Percentiles rank a stretch among this genome's conserved stretches.
These are phyloP conservation scores for Catharus bicknelli DNA, from an alignment of 2,113 vertebrate species.

Conservation along the genomic window DNA sequence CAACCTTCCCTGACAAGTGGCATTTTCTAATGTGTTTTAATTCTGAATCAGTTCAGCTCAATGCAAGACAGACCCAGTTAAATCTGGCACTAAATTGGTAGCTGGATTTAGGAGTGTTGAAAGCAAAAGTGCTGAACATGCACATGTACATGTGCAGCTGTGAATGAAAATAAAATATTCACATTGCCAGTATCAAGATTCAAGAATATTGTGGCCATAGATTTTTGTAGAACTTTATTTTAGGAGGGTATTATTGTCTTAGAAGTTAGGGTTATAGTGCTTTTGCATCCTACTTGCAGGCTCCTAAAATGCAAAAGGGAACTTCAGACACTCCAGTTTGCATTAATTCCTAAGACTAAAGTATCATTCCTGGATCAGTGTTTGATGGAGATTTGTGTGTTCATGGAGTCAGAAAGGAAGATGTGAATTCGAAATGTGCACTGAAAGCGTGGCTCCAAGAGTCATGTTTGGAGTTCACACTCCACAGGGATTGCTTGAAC, in stretches of 20 bases:
- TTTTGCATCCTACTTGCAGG: not conserved
- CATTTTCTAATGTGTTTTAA: not conserved
- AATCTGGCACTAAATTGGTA: not conserved
- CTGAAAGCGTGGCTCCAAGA: not conserved
- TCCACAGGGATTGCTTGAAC: not conserved
- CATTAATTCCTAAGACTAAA: not conserved
- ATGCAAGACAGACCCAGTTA: not conserved
- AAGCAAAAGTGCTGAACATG: constrained; percentile 20
- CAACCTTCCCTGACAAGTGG: constrained; percentile 8
- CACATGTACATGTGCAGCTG: constrained; percentile 4
- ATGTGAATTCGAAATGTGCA: accelerated
- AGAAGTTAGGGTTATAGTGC: not conserved
- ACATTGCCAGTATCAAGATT: not conserved
- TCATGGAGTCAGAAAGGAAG: not conserved
- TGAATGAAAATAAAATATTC: not conserved
- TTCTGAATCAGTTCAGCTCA: not conserved
- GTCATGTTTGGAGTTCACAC: not conserved
- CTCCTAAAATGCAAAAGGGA: constrained; percentile 14
- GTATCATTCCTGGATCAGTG: not conserved
- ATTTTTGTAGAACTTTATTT: not conserved
- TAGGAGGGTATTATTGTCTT: not conserved
- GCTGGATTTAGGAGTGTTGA: not conserved
- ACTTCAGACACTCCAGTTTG: not conserved
- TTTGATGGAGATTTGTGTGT: not conserved
- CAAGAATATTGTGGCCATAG: constrained; percentile 46